Base-by-base conservation (phyloP, 2,888 invertebrate genomes). In the Synergus itoensis region DNA sequence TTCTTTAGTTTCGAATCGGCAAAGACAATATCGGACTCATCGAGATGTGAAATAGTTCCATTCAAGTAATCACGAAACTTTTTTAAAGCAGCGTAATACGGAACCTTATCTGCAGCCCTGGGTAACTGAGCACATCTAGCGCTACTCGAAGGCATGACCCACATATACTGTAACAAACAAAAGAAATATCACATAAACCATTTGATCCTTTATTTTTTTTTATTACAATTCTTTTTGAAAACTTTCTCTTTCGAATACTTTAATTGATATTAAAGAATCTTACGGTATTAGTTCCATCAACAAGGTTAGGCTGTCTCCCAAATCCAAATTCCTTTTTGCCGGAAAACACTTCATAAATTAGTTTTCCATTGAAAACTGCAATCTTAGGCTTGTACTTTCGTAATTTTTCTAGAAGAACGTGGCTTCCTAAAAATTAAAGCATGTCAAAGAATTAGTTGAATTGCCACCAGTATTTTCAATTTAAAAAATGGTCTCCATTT, bases 121-220 rank as follows among this genome's bases (percentile, higher is more conserved):
- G 99, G 99, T 87, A 99, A 94, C 93, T 99, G 99, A 60, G 99
- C 98, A 93, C 98, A 99, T 77, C 99, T 95, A 76, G 99, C 99
- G 90, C 98, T 98, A 76, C 99, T 99, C 78, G 99, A 99, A 84
- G 99, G 99, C 99, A 99, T 99, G 91, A 99, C 99, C 97, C 98
- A 99, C 94, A 99, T 97, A 92, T 97, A 96, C 98, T 99, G 94
- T 16, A 93, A 94, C 77, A 87, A 81, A 45, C 53, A 60, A 78
- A 43, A 48, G 60, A 73, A 28, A 53, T 43, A 65, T 21, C 18
- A 28, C 14, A 28, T 62, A 8, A 11, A 1, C 12, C 63, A 16
- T 8, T 65, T 45, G 60, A 18, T 69, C 3, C 14, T 40, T 7
- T 21, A 45, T 12, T 18, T n/a, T 63, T 40, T 63, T 4, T 76